Evolutionary conservation across 2,888 invertebrate genomes (phyloP), one percentile per base, ranked within the genome.

Genomic region (Sturmia bella): DNA sequence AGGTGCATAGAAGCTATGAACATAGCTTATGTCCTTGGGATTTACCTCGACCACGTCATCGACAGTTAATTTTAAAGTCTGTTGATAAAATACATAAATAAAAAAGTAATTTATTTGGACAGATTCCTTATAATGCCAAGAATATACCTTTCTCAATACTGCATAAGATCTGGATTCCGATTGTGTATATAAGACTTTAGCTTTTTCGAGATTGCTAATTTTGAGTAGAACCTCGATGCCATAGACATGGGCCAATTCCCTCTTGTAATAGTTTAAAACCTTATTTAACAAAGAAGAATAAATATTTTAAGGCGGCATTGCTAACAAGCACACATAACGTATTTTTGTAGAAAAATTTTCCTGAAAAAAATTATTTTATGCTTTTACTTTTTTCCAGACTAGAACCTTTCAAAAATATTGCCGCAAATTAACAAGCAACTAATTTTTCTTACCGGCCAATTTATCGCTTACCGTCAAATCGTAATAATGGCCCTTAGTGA

Each of bases 1-100:
- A 0, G 99, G 99, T 0, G 98, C 98, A 90, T 98, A 99, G 88
- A 96, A 97, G 87, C 96, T 96, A 88, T 97, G 96, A 41, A 98
- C 95, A 87, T 97, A 98, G 84, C 97, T 95, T 69, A 98, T 96
- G 88, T 99, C 98, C 80, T 94, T 95, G 0, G 96, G 96, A 69
- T 94, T 93, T 79, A 95, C 92, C 91, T 98, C 98, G 74, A 95
- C 94, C 0, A 95, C 95, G 85, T 98, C 97, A 85, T 98, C 97
- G 85, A 96, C 95, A 0, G 97, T 97, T 32, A 99, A 92, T 85
- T 95, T 94, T 9, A 98, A 91, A 0, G 96, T 93, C 94, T 94
- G 15, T 37, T 74, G 66, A 57, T n/a, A 56, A 39, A n/a, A 43
- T 32, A 32, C 1, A 32, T 32, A 19, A n/a, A 52, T 6, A 45